Conservation (phyloP, 2,888 invertebrate species). For the Allophyes oxyacanthae region DNA sequence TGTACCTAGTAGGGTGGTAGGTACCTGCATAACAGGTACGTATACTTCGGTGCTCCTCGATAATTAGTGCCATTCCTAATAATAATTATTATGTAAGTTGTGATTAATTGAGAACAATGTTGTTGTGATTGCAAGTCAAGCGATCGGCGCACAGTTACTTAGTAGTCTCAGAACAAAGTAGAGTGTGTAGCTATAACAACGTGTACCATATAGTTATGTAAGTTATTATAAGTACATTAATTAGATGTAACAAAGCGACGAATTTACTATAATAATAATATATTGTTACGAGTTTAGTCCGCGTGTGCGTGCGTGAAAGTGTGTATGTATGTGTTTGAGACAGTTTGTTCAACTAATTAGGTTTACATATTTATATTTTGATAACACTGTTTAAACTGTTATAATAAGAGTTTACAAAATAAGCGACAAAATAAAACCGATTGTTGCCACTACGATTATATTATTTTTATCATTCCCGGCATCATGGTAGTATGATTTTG, state of each 20-base stretch:
- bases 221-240: conserved; percentile 20
- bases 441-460: conserved; percentile 47
- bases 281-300: conserved; percentile 52
- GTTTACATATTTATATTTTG: conserved; percentile 66
- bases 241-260: conserved; percentile 62
- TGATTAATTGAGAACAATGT: too few relatives aligned
- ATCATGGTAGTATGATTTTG: not conserved
- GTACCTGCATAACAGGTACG: too few relatives aligned
- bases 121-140: conserved; percentile 19
- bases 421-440: conserved; percentile 60
- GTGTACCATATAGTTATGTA: conserved; percentile 43
- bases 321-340: conserved; percentile 34
- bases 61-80: not conserved
- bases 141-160: not conserved
- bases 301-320: conserved; percentile 6
- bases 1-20: too few relatives aligned
- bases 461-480: conserved; percentile 20
- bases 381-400: conserved; percentile 61
- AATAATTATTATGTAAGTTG: too few relatives aligned
- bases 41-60: not conserved
- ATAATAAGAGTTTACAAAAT: conserved; percentile 56
- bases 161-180: conserved; percentile 11
- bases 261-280: conserved; percentile 78
- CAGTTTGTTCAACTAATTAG: conserved; percentile 52
- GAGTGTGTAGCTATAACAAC: conserved; percentile 10